Evolutionary conservation across 2,113 vertebrate species (phyloP).

Genomic region (Lophotis ruficrista): DNA sequence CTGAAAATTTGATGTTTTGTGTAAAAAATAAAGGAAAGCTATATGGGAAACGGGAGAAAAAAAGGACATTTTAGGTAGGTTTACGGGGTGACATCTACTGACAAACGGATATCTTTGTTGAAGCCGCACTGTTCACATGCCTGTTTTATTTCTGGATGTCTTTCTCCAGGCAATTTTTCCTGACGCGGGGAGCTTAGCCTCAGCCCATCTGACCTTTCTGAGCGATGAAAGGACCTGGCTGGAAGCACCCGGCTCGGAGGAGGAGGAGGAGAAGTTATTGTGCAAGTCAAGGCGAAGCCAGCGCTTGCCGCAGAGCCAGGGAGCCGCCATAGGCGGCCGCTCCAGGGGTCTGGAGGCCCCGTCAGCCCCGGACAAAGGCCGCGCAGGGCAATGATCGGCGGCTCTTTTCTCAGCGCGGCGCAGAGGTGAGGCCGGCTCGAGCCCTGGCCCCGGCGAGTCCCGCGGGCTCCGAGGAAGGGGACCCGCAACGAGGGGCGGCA

Average conservation of each 20-base stretch:
- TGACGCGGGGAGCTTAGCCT: not conserved
- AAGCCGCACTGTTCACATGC: constrained; percentile 1
- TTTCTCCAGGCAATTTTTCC: constrained; percentile 41
- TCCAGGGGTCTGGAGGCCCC: rapidly evolving
- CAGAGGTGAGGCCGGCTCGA: not conserved
- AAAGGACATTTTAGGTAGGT: constrained; percentile 59
- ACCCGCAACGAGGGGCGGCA: no score
- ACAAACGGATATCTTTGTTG: constrained; percentile 74
- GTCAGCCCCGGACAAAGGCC: not conserved
- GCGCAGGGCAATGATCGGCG: rapidly evolving
- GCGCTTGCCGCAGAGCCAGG: not conserved
- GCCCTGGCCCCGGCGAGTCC: not conserved
- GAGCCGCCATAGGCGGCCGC: rapidly evolving
- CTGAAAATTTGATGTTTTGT: constrained; percentile 72
- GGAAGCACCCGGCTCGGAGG: not conserved
- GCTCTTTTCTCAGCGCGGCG: not conserved
- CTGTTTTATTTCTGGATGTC: constrained; percentile 61
- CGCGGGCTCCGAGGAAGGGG: no score
- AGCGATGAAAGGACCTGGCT: not conserved
- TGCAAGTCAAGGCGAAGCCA: not conserved
- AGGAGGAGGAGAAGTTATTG: not conserved
- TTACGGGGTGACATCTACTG: constrained; percentile 59
- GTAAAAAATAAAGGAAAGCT: constrained; percentile 46
- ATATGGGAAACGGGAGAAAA: constrained; percentile 36
- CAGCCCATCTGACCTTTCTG: not conserved